These are phyloP conservation scores for Tetranychus piercei DNA, from an alignment of 2,888 invertebrate species.

Conservation along the genomic window DNA sequence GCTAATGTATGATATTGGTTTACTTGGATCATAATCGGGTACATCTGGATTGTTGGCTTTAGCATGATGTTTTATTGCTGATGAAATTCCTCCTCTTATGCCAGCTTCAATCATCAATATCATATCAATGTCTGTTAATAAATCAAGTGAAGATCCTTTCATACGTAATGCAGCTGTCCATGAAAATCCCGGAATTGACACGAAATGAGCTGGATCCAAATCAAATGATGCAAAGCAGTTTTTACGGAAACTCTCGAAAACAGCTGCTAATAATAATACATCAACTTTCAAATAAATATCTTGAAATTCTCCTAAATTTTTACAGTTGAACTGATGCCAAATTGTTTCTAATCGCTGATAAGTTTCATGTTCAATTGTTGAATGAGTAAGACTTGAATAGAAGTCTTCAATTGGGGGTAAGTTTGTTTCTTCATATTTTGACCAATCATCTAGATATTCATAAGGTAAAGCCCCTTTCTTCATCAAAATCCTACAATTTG, in stretches of 20 bases:
- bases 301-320: not conserved
- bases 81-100: slow-evolving; percentile 9
- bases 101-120: not conserved
- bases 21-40: not conserved
- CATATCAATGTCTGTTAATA: slow-evolving; percentile 2
- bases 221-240: not conserved
- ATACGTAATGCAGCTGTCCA: no score
- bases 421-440: not conserved
- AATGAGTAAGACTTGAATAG: not conserved
- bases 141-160: no score
- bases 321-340: not conserved
- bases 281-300: not conserved
- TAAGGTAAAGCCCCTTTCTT: no score
- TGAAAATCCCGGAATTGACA: no score
- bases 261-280: not conserved
- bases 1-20: slow-evolving; percentile 22
- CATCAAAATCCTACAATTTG: no score
- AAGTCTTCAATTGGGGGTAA: not conserved
- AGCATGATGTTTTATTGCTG: not conserved
- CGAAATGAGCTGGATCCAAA: no score
- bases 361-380: not conserved
- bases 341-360: not conserved
- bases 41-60: slow-evolving; percentile 11
- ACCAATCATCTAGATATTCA: no score
- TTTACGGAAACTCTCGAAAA: not conserved